A percentile compares a stretch with the other conserved stretches of the same genome.
phyloP scores from a whole-genome alignment of 2,797 vertebrate species.

The Myotis findleyi region DNA sequence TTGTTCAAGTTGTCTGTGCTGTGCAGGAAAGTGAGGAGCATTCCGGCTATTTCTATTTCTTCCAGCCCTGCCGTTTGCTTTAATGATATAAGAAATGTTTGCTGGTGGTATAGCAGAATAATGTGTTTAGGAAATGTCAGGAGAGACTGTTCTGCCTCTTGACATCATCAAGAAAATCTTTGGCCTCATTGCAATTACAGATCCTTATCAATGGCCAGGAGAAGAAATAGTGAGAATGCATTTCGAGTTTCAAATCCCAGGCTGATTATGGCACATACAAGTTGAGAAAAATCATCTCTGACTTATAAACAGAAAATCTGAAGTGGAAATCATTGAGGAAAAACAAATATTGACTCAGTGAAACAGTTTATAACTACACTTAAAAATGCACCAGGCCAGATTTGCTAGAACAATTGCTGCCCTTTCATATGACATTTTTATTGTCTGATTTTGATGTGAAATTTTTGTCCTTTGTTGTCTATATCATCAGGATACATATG shows the following conservation, averaged over 20 bases:
- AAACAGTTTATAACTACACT: conserved; percentile 32
- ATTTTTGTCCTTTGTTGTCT: conserved; percentile 56
- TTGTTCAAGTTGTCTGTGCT: neutral
- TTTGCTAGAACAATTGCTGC: conserved; percentile 22
- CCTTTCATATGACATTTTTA: conserved; percentile 42
- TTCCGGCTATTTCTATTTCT: conserved; percentile 20
- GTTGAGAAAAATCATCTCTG: conserved; percentile 40
- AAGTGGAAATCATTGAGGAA: conserved; percentile 48
- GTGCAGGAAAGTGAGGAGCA: neutral
- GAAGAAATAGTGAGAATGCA: neutral
- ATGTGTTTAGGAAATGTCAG: conserved; percentile 49
- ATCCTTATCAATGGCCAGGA: conserved; percentile 33
- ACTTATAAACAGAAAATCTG: conserved; percentile 50
- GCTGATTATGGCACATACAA: neutral
- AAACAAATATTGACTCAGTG: conserved; percentile 55
- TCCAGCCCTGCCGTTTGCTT: neutral
- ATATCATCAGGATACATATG: conserved; percentile 49
- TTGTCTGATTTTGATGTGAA: conserved; percentile 57
- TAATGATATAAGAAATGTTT: conserved; percentile 18
- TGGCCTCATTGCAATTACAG: conserved; percentile 49
- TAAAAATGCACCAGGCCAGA: conserved; percentile 12
- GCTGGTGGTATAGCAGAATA: neutral
- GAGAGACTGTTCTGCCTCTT: conserved; percentile 1
- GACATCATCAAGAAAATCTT: conserved; percentile 39
- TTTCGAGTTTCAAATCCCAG: conserved; percentile 47